Evolutionary conservation across 2,113 vertebrate genomes (phyloP), one percentile per base, ranked within the genome.

Genomic region (Clarias macrocephalus): DNA sequence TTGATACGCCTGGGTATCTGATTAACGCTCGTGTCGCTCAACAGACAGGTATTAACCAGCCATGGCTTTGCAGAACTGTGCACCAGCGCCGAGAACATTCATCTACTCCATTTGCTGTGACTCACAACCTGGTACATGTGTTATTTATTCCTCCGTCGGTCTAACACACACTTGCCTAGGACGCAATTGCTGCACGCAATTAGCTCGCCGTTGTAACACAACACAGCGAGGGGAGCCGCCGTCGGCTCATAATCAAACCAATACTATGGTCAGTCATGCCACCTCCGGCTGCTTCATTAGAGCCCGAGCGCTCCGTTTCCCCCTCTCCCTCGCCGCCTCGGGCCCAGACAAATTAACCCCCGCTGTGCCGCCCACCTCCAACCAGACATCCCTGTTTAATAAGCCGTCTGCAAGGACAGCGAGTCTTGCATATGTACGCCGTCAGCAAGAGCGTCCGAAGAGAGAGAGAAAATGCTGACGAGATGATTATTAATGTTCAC

Each of bases 221-320:
- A 90, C 87, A 88, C 68, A 82, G 70, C 63, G 12, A 79, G 87
- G 66, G 83, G 59, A 90, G 80, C 85, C 65, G 70, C 48, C 60
- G 42, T 68, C 48, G 16, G 70, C 84, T 89, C 63, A 57, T 89
- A 91, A 91, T 89, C 90, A 89, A 62, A 72, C 84, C 87, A 88
- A 89, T 91, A 82, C 87, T 79, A 89, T 91, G 88, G 90, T 85
- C 90, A 89, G 90, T 91, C 90, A 91, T 89, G 90, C 85, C 85
- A 89, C 88, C 63, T 82, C 80, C 82, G 85, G 85, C 83, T 88
- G 72, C 76, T 91, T 89, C 90, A 91, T 91, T 89, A 91, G 80
- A 75, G 59, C 80, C 80, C 86, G 80, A 87, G 88, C 87, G 79
- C 90, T 89, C 86, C 23, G 56, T 85, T 76, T 82, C 79, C 86